Evolutionary conservation across 2,113 vertebrate species (phyloP), one percentile per base, ranked within the genome.

Genomic region (Notarius quadriscutis): DNA sequence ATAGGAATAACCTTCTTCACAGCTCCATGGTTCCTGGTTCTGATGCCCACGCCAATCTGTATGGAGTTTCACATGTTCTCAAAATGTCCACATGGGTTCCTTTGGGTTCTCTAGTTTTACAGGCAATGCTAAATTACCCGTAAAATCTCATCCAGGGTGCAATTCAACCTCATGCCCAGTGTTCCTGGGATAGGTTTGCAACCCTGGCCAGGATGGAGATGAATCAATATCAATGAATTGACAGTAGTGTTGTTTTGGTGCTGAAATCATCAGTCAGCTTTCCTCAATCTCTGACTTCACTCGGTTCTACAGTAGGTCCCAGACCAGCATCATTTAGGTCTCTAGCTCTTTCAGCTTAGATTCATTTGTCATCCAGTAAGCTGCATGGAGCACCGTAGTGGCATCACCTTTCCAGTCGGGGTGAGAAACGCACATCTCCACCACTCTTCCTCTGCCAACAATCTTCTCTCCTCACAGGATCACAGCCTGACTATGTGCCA

Each of bases 401-500:
- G 55, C 69, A 75, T 85, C 71, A 51, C 25, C n/a, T 79, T 77
- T 65, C 27, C 72, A 65, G n/a, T 63, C 30, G 8, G 58, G 57
- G n/a, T 85, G 72, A 65, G 72, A 78, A 78, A 78, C 84, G 53
- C 50, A 48, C 30, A 15, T 18, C 71, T 50, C 57, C 22, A n/a
- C 27, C 41, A 25, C 8, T 9, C 15, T 17, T 58, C 5, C 34
- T 62, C 25, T 20, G 25, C 55, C 55, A 85, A 53, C 50, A 65
- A 48, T 57, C 74, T 30, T 27, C 69, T 75, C 30, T 57, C n/a
- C 34, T 75, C 60, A 25, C n/a, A n/a, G 10, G 48, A 14, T 83
- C 50, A 67, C 65, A 11, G 41, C 22, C 50, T 60, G 79, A 48
- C 80, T 60, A 82, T 30, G 67, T 89, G 72, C 53, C 53, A 83